phyloP scores from a whole-genome alignment of 2,797 vertebrate genomes.

The Scyliorhinus canicula region DNA sequence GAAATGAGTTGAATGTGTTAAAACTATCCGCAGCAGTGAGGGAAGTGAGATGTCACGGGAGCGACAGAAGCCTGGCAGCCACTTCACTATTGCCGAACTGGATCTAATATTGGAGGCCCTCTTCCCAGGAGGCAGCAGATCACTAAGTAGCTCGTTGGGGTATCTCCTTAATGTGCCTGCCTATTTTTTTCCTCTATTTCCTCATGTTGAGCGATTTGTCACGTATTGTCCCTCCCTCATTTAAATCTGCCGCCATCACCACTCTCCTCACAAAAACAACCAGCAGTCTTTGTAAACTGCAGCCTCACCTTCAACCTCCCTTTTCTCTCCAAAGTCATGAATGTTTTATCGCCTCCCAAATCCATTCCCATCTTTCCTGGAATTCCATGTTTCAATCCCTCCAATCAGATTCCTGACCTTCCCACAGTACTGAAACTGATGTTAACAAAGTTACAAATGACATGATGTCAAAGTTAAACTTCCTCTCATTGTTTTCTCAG shows the following conservation, averaged over 20 bases:
- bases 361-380: not conserved
- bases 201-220: not conserved
- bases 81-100: not conserved
- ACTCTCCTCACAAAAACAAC: not conserved
- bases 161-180: not conserved
- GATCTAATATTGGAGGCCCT: not conserved
- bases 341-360: not conserved
- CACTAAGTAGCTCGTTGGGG: not conserved
- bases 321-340: not conserved
- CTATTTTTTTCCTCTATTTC: not conserved
- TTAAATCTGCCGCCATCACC: not conserved
- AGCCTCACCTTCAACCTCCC: not conserved
- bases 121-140: not conserved
- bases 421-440: no score
- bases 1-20: not conserved
- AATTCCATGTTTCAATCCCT: not conserved
- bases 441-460: no score
- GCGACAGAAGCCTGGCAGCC: not conserved
- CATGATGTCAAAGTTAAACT: no score
- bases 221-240: not conserved
- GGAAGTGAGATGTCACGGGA: not conserved
- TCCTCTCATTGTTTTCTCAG: no score
- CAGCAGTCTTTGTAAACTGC: no score
- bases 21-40: not conserved
- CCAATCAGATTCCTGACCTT: not conserved